These are phyloP conservation scores for Chrysoperla carnea DNA, from an alignment of 1,140 invertebrate genomes.

Conservation along the genomic window DNA sequence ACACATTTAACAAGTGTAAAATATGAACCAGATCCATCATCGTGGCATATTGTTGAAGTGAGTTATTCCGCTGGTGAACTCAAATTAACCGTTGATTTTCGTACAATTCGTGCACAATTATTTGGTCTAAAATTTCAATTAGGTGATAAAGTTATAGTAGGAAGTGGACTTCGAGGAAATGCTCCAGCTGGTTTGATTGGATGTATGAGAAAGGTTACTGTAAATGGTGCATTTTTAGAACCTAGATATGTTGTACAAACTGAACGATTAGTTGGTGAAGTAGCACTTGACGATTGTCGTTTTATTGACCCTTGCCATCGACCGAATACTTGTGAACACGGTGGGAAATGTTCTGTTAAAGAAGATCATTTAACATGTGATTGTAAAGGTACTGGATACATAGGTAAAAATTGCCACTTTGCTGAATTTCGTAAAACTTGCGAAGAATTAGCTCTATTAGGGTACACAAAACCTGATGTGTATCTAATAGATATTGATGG, in stretches of 20 bases:
- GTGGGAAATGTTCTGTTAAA: slow-evolving; percentile 72
- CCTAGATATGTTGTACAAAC: slow-evolving; percentile 63
- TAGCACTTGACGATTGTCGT: slow-evolving; percentile 79
- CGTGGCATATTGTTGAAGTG: slow-evolving; percentile 60
- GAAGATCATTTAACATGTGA: slow-evolving; percentile 77
- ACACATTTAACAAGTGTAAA: slow-evolving; percentile 62
- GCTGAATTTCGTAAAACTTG: slow-evolving; percentile 78
- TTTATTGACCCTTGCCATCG: slow-evolving; percentile 77
- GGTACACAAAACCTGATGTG: slow-evolving; percentile 71
- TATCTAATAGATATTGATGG: slow-evolving; percentile 87
- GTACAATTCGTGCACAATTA: slow-evolving; percentile 46
- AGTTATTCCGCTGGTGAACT: slow-evolving; percentile 57
- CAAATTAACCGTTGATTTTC: slow-evolving; percentile 52
- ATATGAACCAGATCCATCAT: slow-evolving; percentile 50
- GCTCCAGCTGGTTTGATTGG: slow-evolving; percentile 61
- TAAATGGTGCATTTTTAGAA: slow-evolving; percentile 59
- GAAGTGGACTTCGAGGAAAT: slow-evolving; percentile 46
- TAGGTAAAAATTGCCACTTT: slow-evolving; percentile 87
- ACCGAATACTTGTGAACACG: slow-evolving; percentile 82
- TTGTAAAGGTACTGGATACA: slow-evolving; percentile 70
- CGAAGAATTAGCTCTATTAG: slow-evolving; percentile 73
- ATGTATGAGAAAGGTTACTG: slow-evolving; percentile 72
- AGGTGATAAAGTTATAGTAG: slow-evolving; percentile 48
- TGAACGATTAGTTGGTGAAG: slow-evolving; percentile 62
- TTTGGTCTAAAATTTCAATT: slow-evolving; percentile 39